These are phyloP conservation scores for Boulengeromyrus knoepffleri DNA, from an alignment of 2,113 vertebrate species.

Conservation along the genomic window DNA sequence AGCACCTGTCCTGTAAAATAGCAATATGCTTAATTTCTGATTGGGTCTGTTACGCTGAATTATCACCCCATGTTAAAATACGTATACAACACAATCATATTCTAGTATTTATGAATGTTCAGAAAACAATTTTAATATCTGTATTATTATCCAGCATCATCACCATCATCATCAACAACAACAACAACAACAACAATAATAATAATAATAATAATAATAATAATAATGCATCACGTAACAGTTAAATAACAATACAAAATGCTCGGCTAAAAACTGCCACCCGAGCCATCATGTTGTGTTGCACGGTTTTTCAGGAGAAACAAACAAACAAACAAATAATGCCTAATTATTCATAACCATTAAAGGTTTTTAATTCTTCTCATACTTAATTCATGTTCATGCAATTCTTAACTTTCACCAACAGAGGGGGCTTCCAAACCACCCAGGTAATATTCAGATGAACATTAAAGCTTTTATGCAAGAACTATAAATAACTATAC, in stretches of 20 bases:
- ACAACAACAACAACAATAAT: background rate
- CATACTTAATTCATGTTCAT: background rate
- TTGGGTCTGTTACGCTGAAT: background rate
- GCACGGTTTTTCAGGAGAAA: background rate
- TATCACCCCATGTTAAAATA: background rate
- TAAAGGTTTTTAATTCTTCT: background rate
- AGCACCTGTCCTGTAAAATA: slow-evolving; percentile 52
- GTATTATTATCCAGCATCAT: background rate
- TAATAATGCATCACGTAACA: background rate
- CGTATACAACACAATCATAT: background rate
- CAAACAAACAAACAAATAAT: background rate
- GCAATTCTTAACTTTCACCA: background rate
- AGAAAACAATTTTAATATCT: background rate
- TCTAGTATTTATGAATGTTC: background rate
- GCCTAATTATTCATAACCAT: background rate
- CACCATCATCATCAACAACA: background rate
- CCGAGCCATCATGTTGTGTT: background rate
- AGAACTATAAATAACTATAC: slow-evolving; percentile 17
- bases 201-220: background rate
- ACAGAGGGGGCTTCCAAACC: background rate
- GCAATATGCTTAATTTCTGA: background rate
- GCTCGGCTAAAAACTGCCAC: background rate
- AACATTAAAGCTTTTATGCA: background rate
- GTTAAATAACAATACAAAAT: background rate
- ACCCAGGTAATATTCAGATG: background rate